Percentiles rank a stretch among this genome's conserved stretches.
phyloP scores from a whole-genome alignment of 2,888 invertebrate genomes.

The Fissipunctia ypsillon region DNA sequence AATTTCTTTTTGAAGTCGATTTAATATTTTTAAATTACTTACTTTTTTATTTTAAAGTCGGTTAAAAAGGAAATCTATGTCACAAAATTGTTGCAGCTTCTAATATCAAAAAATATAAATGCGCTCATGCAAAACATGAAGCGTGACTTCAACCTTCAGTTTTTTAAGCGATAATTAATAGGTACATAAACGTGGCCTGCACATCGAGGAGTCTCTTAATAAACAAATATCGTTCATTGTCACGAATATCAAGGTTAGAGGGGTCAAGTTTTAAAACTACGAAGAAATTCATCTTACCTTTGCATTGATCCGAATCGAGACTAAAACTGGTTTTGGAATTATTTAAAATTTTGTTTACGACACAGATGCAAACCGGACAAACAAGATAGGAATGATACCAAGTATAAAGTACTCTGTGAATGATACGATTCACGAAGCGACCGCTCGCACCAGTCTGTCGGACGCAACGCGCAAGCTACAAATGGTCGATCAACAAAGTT shows the following conservation, averaged over 20 bases:
- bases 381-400: constrained; percentile 27
- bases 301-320: constrained; percentile 26
- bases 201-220: constrained; percentile 1
- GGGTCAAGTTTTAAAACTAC: background rate
- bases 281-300: constrained; percentile 50
- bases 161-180: background rate
- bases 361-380: constrained; percentile 45
- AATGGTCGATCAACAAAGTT: constrained; percentile 47
- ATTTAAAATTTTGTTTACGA: constrained; percentile 40
- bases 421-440: constrained; percentile 5
- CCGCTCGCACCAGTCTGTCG: constrained; percentile 20
- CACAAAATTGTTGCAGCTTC: no score
- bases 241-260: constrained; percentile 31
- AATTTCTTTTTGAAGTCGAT: no score
- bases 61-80: no score
- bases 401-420: no score
- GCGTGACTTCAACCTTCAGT: background rate
- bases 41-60: no score
- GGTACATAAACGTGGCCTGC: constrained; percentile 20
- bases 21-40: no score
- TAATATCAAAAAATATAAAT: background rate
- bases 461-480: constrained; percentile 33
- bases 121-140: constrained; percentile 17
- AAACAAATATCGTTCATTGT: constrained; percentile 20
- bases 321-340: constrained; percentile 45